phyloP scores from a whole-genome alignment of 2,113 vertebrate species.

The Prolemur simus region DNA sequence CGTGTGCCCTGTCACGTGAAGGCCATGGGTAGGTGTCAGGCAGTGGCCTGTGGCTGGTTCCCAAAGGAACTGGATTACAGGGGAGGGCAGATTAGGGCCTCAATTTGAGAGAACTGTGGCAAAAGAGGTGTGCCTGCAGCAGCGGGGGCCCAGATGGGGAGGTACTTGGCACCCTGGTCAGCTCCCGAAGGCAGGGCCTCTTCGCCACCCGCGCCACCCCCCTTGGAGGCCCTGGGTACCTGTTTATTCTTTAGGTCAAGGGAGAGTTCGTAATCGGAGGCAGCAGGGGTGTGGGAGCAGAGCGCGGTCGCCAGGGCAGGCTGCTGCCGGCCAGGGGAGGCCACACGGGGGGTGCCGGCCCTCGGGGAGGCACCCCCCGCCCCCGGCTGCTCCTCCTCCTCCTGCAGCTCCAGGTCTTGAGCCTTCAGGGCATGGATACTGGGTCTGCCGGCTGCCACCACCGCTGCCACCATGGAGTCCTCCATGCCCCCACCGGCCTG shows the following conservation, averaged over 20 bases:
- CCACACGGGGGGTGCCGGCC: conserved; percentile 93
- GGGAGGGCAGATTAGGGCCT: neutral
- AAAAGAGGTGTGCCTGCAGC: neutral
- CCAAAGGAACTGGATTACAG: neutral
- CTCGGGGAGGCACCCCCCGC: conserved; percentile 89
- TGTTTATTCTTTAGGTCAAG: conserved; percentile 99
- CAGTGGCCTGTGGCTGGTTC: neutral
- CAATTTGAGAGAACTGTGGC: neutral
- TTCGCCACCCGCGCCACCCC: conserved; percentile 70
- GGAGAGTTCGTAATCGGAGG: conserved; percentile 98
- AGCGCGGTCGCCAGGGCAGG: conserved; percentile 89
- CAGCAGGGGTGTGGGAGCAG: conserved; percentile 90
- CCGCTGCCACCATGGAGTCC: conserved; percentile 80
- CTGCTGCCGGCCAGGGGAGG: conserved; percentile 94
- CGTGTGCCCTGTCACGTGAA: fast-evolving
- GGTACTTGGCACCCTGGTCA: conserved; percentile 29
- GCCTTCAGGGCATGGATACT: conserved; percentile 85
- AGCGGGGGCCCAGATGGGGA: neutral
- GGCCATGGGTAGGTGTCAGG: no score
- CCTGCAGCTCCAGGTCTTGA: conserved; percentile 84
- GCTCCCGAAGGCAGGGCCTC: conserved; percentile 55
- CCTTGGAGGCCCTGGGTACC: conserved; percentile 88
- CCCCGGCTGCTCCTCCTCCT: conserved; percentile 86
- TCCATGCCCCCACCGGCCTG: conserved; percentile 85
- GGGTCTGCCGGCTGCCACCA: conserved; percentile 85